Base-by-base conservation (phyloP, 2,113 vertebrate genomes). In the Mastomys coucha region DNA sequence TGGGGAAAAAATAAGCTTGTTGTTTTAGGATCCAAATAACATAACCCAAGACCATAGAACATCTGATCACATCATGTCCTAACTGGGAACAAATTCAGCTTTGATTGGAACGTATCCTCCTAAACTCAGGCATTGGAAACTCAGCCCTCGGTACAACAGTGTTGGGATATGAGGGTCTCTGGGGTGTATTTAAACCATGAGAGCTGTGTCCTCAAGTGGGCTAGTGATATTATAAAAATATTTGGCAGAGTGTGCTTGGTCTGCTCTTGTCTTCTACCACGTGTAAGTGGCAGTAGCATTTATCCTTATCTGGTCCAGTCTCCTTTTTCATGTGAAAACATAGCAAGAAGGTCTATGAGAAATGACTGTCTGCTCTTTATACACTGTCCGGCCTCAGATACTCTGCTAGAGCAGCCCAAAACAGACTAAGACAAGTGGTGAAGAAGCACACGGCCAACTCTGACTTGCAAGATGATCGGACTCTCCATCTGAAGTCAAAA, bases 1-100 rank as follows among this genome's bases (percentile, higher is more conserved):
- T 93, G 89, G 77, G 58, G n/a, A 87, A 36, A 93, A 93, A 91
- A 78, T 42, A 58, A 91, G 80, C 7, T 84, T 84, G 36, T 95
- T 72, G 13, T 63, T n/a, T 96, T 93, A 75, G 24, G 24, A 53
- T 95, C 53, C 76, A 92, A 94, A 94, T 69, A 77, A 56, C 67
- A 81, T 92, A 93, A 91, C 39, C 73, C 92, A 92, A 97, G 89
- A 69, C 77, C 31, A 56, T 2, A 67, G 49, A 67, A 60, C 39
- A 91, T 78, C 45, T 88, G 31, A 78, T 31, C 88, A 12, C 69
- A 89, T 75, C 49, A 60, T 91, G 91, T 24, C 80, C 49, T 89
- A 63, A 60, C 39, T 75, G 20, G 63, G 20, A 11, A 80, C 45
- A 73, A 73, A 49, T 14, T 49, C 31, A 9, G 49, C 69, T 76